A percentile compares a stretch with the other conserved stretches of the same genome.
Evolutionary conservation across 2,888 invertebrate genomes (phyloP).

Genomic region (Linyphia triangularis): DNA sequence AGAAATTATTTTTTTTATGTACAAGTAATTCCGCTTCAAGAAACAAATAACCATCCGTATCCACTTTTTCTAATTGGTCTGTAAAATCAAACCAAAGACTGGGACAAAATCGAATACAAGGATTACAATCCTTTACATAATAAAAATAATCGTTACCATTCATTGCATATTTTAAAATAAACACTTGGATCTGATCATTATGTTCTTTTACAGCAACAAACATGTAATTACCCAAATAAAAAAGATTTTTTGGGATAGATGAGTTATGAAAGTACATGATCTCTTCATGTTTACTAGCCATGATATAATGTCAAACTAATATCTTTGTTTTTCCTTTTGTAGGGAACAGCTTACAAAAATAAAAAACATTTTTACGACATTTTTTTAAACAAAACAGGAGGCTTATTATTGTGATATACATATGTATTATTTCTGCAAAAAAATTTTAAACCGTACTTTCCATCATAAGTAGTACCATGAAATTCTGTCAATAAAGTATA

Average conservation of each 20-base stretch:
- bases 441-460: too few relatives aligned
- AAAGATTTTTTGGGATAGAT: background rate
- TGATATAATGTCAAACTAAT: too few relatives aligned
- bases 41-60: background rate
- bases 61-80: background rate
- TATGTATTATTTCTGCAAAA: too few relatives aligned
- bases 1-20: background rate
- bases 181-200: background rate
- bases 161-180: background rate
- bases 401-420: too few relatives aligned
- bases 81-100: background rate
- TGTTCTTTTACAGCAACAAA: background rate
- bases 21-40: background rate
- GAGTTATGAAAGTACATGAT: too few relatives aligned
- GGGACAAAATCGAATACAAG: background rate
- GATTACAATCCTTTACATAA: background rate
- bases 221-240: slow-evolving; percentile 1
- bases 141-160: background rate
- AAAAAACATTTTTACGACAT: too few relatives aligned
- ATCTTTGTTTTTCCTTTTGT: too few relatives aligned
- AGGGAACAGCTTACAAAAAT: too few relatives aligned
- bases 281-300: too few relatives aligned
- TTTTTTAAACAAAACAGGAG: too few relatives aligned
- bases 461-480: too few relatives aligned
- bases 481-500: too few relatives aligned